phyloP scores from a whole-genome alignment of 1,140 invertebrate species.

The Lutraria rhynchaena region DNA sequence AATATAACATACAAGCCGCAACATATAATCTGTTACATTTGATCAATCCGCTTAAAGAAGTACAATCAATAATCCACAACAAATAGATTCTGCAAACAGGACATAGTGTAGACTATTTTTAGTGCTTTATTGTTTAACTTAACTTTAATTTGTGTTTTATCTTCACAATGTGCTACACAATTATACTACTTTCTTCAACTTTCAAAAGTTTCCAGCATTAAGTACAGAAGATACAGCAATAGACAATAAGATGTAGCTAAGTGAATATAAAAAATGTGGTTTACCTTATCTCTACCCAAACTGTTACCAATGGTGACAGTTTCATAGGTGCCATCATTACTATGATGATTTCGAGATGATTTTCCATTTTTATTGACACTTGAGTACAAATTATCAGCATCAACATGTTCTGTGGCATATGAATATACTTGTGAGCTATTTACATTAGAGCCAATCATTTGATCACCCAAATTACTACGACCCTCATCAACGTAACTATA shows the following conservation, averaged over 20 bases:
- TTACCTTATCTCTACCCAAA: background rate
- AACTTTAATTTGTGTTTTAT: background rate
- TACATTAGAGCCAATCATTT: background rate
- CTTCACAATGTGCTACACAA: background rate
- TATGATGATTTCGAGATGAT: background rate
- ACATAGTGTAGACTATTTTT: background rate
- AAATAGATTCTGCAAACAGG: background rate
- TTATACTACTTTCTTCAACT: background rate
- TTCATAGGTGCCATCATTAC: conserved; percentile 17
- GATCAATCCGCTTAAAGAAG: too few relatives aligned
- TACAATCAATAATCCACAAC: too few relatives aligned
- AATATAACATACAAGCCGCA: too few relatives aligned
- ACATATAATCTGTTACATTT: too few relatives aligned
- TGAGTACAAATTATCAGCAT: conserved; percentile 9
- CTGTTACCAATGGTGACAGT: background rate
- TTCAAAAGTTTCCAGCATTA: background rate
- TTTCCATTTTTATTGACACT: conserved; percentile 10
- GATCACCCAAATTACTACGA: background rate
- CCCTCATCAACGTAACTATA: conserved; percentile 5
- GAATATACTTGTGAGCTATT: conserved; percentile 18
- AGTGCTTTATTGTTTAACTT: background rate
- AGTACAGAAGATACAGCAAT: background rate
- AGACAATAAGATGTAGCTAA: too few relatives aligned
- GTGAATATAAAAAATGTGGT: background rate
- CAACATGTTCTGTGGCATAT: background rate